phyloP scores from a whole-genome alignment of 2,113 vertebrate genomes.

The Sylvilagus bachmani region DNA sequence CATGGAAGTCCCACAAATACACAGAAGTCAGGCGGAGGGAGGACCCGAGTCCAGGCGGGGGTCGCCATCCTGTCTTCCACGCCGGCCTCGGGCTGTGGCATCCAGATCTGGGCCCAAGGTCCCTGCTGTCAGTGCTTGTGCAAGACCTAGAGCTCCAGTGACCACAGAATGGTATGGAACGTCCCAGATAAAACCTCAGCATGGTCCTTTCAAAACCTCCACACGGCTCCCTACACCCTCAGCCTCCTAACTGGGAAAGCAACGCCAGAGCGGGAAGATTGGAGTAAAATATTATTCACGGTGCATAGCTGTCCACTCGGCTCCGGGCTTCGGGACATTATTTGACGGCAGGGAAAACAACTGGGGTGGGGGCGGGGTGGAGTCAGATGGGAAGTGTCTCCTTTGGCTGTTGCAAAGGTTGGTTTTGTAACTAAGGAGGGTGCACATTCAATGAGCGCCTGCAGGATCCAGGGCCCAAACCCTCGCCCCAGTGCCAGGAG shows the following conservation, averaged over 20 bases:
- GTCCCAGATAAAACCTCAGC: conserved; percentile 34
- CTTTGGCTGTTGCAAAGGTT: conserved; percentile 12
- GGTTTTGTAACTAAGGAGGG: neutral
- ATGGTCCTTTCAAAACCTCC: neutral
- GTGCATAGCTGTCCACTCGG: no score
- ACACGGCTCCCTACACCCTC: neutral
- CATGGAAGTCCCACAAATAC: neutral
- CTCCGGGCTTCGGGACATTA: neutral
- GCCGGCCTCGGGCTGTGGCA: neutral
- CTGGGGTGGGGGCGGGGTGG: no score
- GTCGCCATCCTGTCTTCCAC: neutral
- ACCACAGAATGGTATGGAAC: neutral
- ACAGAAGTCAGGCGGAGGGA: neutral
- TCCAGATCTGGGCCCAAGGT: neutral
- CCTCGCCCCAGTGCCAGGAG: neutral
- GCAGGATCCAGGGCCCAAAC: neutral
- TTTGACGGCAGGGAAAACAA: neutral
- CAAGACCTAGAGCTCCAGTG: neutral
- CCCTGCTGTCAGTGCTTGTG: neutral
- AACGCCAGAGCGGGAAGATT: neutral
- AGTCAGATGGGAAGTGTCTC: neutral
- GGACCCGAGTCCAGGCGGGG: fast-evolving
- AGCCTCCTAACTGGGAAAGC: neutral
- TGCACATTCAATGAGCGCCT: neutral
- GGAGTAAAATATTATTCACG: neutral